Base-by-base conservation (phyloP, 2,797 vertebrate species). In the Channa striata region DNA sequence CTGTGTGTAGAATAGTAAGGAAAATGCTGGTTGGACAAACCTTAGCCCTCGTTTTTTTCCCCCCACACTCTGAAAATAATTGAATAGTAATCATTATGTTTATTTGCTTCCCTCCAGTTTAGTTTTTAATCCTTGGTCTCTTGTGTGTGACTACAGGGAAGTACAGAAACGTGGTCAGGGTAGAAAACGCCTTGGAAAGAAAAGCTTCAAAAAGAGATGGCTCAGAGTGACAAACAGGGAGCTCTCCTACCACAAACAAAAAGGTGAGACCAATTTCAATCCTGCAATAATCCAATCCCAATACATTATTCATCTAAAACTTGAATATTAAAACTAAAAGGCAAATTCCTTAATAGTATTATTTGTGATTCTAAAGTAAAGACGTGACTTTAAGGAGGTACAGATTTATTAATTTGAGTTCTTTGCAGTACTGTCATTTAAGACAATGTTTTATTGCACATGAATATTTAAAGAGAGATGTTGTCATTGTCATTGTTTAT, bases 141-240 rank as follows among this genome's bases (percentile, higher is more conserved):
- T 17, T 65, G 5, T 72, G 57, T 89, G 8, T 80, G 43, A 6
- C 83, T 74, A 37, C 78, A 99, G 98, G 69, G 97, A 99, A 84
- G 96, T 99, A 80, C 95, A 97, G 84, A 99, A 99, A 93, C 95
- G 98, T 77, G 94, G 95, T 83, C 97, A 99, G 86, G 96, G 97
- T 62, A 97, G 93, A 81, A 98, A 95, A 83, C 94, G 94, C 46
- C 94, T 99, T 17, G 95, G 94, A 69, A 98, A 97, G 93, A 98
- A 92, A 89, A 96, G 95, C 85, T 99, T 99, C 85, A 98, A 98
- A 78, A 99, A 97, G 78, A 88, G 97, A 23, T 98, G 97, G 97
- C 97, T 99, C 81, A 95, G 95, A 77, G 88, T 99, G 84, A 98
- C 97, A 76, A 98, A 94, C 87, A 94, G 96, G 87, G 97, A 99